Evolutionary conservation across 2,888 invertebrate genomes (phyloP).

Genomic region (Thereva nobilitata): DNA sequence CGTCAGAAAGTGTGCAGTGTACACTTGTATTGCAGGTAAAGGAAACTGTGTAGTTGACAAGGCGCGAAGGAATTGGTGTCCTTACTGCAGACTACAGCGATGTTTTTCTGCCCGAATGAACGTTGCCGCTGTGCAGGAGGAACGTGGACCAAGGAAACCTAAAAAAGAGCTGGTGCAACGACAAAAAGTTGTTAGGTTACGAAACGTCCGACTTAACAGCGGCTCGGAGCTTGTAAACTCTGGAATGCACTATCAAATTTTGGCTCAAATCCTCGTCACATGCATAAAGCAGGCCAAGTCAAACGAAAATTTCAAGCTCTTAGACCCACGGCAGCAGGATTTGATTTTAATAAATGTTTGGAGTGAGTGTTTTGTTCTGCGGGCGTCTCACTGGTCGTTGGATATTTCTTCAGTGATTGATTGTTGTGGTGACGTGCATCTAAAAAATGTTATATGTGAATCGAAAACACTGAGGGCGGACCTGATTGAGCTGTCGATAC

Average conservation of each 20-base stretch:
- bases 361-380: constrained; percentile 64
- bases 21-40: constrained; percentile 78
- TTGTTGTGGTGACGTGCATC: constrained; percentile 51
- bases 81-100: constrained; percentile 77
- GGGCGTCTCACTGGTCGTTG: constrained; percentile 64
- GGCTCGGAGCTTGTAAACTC: constrained; percentile 41
- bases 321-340: constrained; percentile 62
- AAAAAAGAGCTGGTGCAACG: constrained; percentile 33
- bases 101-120: constrained; percentile 82
- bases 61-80: constrained; percentile 85
- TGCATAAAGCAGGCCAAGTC: constrained; percentile 63
- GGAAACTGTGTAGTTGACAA: constrained; percentile 79
- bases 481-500: constrained; percentile 59
- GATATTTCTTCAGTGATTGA: constrained; percentile 57
- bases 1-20: constrained; percentile 71
- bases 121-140: constrained; percentile 79
- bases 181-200: constrained; percentile 7
- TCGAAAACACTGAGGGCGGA: constrained; percentile 58
- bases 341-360: constrained; percentile 63
- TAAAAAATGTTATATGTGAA: constrained; percentile 54
- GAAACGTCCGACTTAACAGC: constrained; percentile 4
- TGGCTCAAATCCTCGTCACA: constrained; percentile 65
- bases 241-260: constrained; percentile 61
- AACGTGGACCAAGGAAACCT: constrained; percentile 73
- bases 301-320: constrained; percentile 61